Conservation (phyloP, 2,888 invertebrate genomes). For the Temnothorax unifasciatus region DNA sequence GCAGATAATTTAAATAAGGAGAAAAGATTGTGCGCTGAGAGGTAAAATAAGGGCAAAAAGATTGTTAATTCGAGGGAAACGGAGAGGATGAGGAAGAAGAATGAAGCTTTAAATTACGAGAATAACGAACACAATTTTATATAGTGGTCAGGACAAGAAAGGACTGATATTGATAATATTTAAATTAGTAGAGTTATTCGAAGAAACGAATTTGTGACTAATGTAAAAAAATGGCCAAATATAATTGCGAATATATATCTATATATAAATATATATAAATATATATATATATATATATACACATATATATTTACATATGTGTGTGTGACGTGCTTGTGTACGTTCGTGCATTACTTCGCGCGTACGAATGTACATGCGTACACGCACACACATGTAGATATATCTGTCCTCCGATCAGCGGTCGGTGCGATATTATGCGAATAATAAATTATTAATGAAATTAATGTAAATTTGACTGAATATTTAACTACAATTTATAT, state of each 20-base stretch:
- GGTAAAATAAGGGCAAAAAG: conserved; percentile 46
- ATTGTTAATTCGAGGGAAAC: conserved; percentile 50
- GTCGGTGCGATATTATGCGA: conserved; percentile 85
- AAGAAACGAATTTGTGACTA: conserved; percentile 85
- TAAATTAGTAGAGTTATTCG: conserved; percentile 81
- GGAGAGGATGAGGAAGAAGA: conserved; percentile 77
- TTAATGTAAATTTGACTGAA: conserved; percentile 86
- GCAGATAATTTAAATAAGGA: conserved; percentile 59
- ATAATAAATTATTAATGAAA: conserved; percentile 86
- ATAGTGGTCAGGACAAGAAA: conserved; percentile 85
- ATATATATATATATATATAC: conserved; percentile 22
- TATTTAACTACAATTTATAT: conserved; percentile 86
- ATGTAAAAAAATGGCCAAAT: conserved; percentile 86
- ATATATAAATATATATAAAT: conserved; percentile 41
- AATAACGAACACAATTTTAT: conserved; percentile 85
- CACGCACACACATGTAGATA: conserved; percentile 67
- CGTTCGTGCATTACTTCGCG: conserved; percentile 27
- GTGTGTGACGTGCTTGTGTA: conserved; percentile 28
- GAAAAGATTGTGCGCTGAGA: conserved; percentile 35
- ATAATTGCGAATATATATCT: conserved; percentile 75
- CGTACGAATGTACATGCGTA: conserved; percentile 31
- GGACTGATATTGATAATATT: conserved; percentile 88
- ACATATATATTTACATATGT: conserved; percentile 7
- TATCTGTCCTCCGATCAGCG: conserved; percentile 78
- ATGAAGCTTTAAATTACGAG: conserved; percentile 85